A percentile compares a stretch with the other conserved stretches of the same genome.
Evolutionary conservation across 2,888 invertebrate genomes (phyloP).

Genomic region (Auanema freiburgensis): DNA sequence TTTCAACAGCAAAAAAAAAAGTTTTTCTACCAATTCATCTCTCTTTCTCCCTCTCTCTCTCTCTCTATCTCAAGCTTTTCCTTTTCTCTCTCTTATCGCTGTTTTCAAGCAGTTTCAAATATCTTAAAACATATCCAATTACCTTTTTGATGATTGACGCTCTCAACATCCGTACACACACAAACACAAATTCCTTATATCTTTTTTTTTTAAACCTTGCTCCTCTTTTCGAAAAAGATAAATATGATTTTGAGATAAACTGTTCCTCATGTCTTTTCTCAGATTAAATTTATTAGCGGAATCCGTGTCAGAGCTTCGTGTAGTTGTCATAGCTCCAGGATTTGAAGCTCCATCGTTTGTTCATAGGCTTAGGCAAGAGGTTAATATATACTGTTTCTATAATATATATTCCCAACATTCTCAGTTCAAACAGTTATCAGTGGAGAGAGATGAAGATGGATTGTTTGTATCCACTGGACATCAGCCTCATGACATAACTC

Average conservation of each 20-base stretch:
- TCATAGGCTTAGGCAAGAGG: slow-evolving; percentile 20
- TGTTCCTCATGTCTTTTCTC: neutral
- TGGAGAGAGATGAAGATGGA: slow-evolving; percentile 26
- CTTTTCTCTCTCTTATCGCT: neutral
- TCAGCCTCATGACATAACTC: slow-evolving; percentile 24
- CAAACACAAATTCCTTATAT: too few species aligned
- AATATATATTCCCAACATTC: too few species aligned
- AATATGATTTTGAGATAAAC: too few species aligned
- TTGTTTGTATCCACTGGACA: slow-evolving; percentile 21
- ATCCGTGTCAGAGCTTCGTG: slow-evolving; percentile 13
- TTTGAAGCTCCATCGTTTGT: slow-evolving; percentile 28
- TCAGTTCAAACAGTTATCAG: slow-evolving; percentile 33
- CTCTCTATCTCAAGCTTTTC: too few species aligned
- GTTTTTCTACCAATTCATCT: neutral
- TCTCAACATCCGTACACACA: too few species aligned
- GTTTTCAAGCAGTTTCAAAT: too few species aligned
- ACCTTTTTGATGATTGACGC: too few species aligned
- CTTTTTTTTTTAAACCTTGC: too few species aligned
- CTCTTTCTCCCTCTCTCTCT: too few species aligned
- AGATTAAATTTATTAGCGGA: slow-evolving; percentile 17
- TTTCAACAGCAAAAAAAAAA: neutral
- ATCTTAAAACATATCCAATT: too few species aligned
- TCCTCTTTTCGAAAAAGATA: too few species aligned
- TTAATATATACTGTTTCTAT: neutral
- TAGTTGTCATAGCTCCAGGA: slow-evolving; percentile 30